These are phyloP conservation scores for Actinia equina DNA, from an alignment of 64 coral and sea anemone genomes.

Conservation along the genomic window DNA sequence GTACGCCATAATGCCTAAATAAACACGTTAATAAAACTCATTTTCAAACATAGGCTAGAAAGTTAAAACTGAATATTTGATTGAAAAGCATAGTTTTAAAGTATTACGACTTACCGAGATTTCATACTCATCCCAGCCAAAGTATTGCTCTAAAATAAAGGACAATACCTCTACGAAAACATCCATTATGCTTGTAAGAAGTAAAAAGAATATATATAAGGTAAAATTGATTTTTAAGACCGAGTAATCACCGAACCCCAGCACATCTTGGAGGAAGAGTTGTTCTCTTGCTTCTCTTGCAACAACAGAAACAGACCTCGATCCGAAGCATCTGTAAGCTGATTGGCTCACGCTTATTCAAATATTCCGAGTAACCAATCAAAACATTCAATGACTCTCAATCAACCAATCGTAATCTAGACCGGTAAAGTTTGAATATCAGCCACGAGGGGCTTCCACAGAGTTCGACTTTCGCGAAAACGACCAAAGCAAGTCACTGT, in stretches of 20 bases:
- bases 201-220: neutral
- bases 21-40: neutral
- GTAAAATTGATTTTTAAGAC: neutral
- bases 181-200: constrained; percentile 52
- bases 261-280: neutral
- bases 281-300: neutral
- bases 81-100: neutral
- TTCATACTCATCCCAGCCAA: constrained; percentile 71
- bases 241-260: neutral
- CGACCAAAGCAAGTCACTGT: neutral
- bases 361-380: constrained; percentile 61
- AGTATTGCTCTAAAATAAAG: constrained; percentile 57
- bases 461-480: neutral
- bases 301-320: neutral
- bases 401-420: constrained; percentile 64
- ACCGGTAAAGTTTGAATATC: constrained; percentile 79
- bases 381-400: neutral
- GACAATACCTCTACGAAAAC: constrained; percentile 45
- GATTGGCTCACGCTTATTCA: constrained; percentile 52
- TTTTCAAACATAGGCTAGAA: neutral
- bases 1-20: constrained; percentile 36
- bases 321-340: constrained; percentile 6
- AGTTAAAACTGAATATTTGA: neutral
- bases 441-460: constrained; percentile 15
- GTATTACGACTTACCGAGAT: constrained; percentile 47